Base-by-base conservation (phyloP, 2,797 vertebrate genomes). In the Melanitta fusca region DNA sequence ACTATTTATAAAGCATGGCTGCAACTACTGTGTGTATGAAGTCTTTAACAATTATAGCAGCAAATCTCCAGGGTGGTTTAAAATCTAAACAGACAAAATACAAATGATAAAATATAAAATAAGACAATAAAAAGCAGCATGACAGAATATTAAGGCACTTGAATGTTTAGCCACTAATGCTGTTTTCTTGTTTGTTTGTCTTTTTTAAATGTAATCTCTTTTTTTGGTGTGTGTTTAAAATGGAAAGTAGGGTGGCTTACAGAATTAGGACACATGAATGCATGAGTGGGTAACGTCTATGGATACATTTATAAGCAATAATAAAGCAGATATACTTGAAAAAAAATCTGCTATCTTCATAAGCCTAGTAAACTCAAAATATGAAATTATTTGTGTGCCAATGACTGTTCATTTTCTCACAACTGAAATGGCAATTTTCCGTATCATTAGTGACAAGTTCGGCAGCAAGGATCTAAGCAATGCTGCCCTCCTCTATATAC, bases 251-350 rank as follows among this genome's bases (percentile, higher is more conserved):
- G 36, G 53, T 96, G 93, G 60, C 64, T 91, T 90, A 88, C 32
- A n/a, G 78, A 89, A 87, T 87, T 81, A 82, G 89, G 86, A 93
- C 87, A 91, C n/a, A 53, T 58, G 80, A 96, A 93, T 1, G 11
- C 69, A 79, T 60, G 85, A 89, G 58, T 66, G 60, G 58, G 16
- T 65, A 92, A 66, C 47, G 56, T 53, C 78, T 64, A 72, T 4
- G 85, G 65, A 93, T 86, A 93, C 36, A 89, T 85, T 38, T 57
- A 38, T 45, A 43, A 80, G 56, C 32, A 86, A 93, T 93, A 91
- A 82, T 30, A 41, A 95, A 88, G 60, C 34, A 91, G 82, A 82
- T 53, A 85, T 53, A 75, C 49, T 73, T 54, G 20, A 3, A 11
- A 20, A 49, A 47, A 14, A 72, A 75, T 78, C n/a, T 73, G 73